These are phyloP conservation scores for Lepeophtheirus salmonis DNA, from an alignment of 1,140 invertebrate species.

Conservation along the genomic window DNA sequence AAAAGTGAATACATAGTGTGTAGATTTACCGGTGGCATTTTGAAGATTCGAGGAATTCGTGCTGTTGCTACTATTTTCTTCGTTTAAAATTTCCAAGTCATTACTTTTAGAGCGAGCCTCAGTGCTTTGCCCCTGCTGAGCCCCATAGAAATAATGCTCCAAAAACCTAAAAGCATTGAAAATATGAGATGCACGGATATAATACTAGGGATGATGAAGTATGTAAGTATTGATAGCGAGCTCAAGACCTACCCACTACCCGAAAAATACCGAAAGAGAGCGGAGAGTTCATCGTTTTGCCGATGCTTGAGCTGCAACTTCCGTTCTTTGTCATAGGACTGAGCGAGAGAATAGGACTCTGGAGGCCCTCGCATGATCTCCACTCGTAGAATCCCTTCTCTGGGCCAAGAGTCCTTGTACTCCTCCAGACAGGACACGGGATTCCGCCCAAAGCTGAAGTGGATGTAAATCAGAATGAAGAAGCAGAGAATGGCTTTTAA, in stretches of 20 bases:
- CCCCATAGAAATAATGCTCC: neutral
- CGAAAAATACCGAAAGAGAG: conserved; percentile 20
- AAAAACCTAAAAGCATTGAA: neutral
- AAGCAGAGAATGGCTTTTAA: conserved; percentile 72
- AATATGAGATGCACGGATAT: neutral
- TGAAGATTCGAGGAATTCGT: neutral
- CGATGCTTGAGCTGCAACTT: conserved; percentile 41
- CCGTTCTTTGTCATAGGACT: conserved; percentile 58
- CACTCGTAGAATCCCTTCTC: conserved; percentile 84
- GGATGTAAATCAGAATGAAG: conserved; percentile 81
- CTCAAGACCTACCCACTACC: conserved; percentile 15
- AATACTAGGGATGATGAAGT: too few relatives aligned
- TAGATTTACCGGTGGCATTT: neutral
- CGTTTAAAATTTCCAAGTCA: too few relatives aligned
- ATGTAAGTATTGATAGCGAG: too few relatives aligned
- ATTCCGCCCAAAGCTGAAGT: conserved; percentile 73
- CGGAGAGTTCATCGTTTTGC: conserved; percentile 39
- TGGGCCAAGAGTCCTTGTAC: conserved; percentile 72
- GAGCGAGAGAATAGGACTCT: conserved; percentile 50
- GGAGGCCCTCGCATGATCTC: conserved; percentile 61
- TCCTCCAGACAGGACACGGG: conserved; percentile 83
- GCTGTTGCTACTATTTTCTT: too few relatives aligned
- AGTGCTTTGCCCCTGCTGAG: neutral
- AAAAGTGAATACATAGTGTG: neutral
- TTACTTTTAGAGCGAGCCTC: too few relatives aligned